Base-by-base conservation (phyloP, 2,888 invertebrate species). In the Calameuta idolon region DNA sequence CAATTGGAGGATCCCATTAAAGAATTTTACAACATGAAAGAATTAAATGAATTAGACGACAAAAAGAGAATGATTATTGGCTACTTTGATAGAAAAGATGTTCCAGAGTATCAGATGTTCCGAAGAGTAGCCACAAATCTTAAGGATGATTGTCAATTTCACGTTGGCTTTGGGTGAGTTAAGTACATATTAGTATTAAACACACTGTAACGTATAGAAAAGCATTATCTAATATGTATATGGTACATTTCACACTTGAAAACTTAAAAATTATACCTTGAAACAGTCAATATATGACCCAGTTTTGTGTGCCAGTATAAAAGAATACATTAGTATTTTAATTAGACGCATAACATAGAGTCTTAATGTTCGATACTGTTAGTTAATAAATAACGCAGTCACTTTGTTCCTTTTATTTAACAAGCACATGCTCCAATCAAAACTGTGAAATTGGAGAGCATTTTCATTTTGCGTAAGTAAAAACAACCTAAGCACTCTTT, bases 141-240 rank as follows among this genome's bases (percentile, higher is more conserved):
- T 12, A 96, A 99, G 89, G 98, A 99, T 89, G 99, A 99, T 89
- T 99, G 99, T 89, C 94, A 96, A 82, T 99, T 99, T 90, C 96
- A 97, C 91, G 96, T 95, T 87, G 98, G 98, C 1, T 96, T 98
- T 92, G 99, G 98, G 95, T 95, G 92, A 90, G 88, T 81, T 78
- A 69, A 33, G 73, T 73, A 73, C 30, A 15, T 55, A 15, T 23
- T 31, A 73, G 40, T 11, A 68, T 69, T 73, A 12, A 35, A 68
- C 37, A 34, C n/a, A 40, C 15, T 15, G 0, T 15, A 40, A 40
- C 40, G 3, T 40, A 40, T 40, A 40, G 40, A 12, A 37, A 37
- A 37, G 12, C 12, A 37, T 37, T 37, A 37, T 37, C 12, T 12
- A 37, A 37, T 37, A 3, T 37, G 3, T 35, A 35, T 40, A 40